phyloP scores from a whole-genome alignment of 35 echinoderm and acorn worm species.

The Amphiura filiformis region DNA sequence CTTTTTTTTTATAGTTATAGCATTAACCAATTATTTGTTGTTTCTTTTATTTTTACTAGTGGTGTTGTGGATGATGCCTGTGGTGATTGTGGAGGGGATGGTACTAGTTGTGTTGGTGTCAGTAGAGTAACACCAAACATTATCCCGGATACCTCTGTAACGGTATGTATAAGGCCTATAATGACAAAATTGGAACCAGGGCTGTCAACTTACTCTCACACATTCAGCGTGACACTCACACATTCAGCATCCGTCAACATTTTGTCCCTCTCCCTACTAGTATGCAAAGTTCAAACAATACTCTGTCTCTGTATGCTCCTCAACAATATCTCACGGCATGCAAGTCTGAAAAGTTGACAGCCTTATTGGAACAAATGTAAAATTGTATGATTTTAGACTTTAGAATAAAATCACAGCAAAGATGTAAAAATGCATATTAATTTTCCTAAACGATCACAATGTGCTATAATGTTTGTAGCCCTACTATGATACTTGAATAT shows the following conservation, averaged over 20 bases:
- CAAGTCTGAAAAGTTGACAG: no score
- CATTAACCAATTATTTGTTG: not conserved
- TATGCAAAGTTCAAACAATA: not conserved
- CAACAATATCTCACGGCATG: not conserved
- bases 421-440: no score
- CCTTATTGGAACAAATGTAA: no score
- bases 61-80: slow-evolving; percentile 68
- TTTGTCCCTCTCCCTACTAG: not conserved
- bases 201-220: not conserved
- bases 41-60: slow-evolving; percentile 36
- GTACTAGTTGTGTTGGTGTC: slow-evolving; percentile 75
- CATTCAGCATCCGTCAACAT: not conserved
- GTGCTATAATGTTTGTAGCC: no score
- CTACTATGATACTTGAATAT: no score
- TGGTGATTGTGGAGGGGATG: slow-evolving; percentile 83
- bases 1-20: not conserved
- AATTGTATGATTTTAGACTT: no score
- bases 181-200: not conserved
- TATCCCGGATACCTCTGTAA: not conserved
- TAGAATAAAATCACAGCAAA: no score
- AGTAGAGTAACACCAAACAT: slow-evolving; percentile 50
- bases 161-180: not conserved
- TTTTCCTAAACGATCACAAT: no score
- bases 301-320: not conserved
- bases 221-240: not conserved